Conservation (phyloP, 2,797 vertebrate genomes). For the Acrossocheilus fasciatus region DNA sequence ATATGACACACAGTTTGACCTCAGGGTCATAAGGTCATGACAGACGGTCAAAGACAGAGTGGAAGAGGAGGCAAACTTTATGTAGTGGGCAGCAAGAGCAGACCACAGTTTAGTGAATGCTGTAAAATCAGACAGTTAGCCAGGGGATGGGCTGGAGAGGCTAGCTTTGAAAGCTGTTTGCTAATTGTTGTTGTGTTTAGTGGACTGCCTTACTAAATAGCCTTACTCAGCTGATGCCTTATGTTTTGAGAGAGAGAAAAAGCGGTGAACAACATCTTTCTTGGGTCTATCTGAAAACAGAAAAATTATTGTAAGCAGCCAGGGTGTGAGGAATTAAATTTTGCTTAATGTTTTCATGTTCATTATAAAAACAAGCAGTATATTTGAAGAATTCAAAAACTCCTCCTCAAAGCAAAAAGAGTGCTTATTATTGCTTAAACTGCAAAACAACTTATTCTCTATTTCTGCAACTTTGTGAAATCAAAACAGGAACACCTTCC, state of each 20-base stretch:
- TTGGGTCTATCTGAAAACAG: not conserved
- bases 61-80: not conserved
- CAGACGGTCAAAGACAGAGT: slow-evolving; percentile 34
- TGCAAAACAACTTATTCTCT: not conserved
- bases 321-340: not conserved
- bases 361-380: not conserved
- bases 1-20: slow-evolving; percentile 52
- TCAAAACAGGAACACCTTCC: not conserved
- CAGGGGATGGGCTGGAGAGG: slow-evolving; percentile 48
- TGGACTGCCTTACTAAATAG: slow-evolving; percentile 70
- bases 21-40: slow-evolving; percentile 36
- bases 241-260: slow-evolving; percentile 46
- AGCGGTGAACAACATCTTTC: not conserved
- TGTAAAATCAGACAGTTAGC: slow-evolving; percentile 40
- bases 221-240: slow-evolving; percentile 63
- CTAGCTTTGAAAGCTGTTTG: slow-evolving; percentile 60
- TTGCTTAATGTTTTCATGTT: not conserved
- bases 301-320: not conserved
- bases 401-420: not conserved
- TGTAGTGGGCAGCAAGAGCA: slow-evolving; percentile 51
- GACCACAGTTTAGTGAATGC: slow-evolving; percentile 50
- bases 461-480: not conserved
- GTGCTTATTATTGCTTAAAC: not conserved
- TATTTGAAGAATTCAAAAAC: not conserved
- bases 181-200: slow-evolving; percentile 73